These are phyloP conservation scores for Xestia c-nigrum DNA, from an alignment of 2,888 invertebrate genomes.

Conservation along the genomic window DNA sequence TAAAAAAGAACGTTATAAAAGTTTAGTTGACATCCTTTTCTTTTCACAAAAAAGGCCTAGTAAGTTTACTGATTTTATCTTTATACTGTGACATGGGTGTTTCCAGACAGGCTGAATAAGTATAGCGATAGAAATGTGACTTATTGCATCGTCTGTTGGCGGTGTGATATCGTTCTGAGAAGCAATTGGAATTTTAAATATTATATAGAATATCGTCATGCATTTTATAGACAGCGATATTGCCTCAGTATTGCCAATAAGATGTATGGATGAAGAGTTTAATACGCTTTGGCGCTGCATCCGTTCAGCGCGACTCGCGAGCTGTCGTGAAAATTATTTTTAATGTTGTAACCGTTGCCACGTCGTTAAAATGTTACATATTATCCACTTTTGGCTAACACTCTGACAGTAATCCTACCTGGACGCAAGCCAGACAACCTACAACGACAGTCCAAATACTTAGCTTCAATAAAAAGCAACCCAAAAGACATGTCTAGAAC, in stretches of 20 bases:
- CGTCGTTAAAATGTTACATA: slow-evolving; percentile 2
- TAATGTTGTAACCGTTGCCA: background rate
- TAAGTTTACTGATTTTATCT: background rate
- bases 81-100: background rate
- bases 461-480: slow-evolving; percentile 7
- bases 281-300: slow-evolving; percentile 15
- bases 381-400: background rate
- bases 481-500: slow-evolving; percentile 17
- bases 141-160: slow-evolving; percentile 16
- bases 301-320: background rate
- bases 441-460: slow-evolving; percentile 2
- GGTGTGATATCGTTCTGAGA: slow-evolving; percentile 28
- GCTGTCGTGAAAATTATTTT: slow-evolving; percentile 7
- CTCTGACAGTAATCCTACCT: slow-evolving; percentile 14
- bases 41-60: background rate
- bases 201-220: background rate
- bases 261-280: slow-evolving; percentile 18
- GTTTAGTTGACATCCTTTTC: background rate
- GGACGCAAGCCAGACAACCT: slow-evolving; percentile 14
- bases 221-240: slow-evolving; percentile 23
- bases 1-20: background rate
- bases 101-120: slow-evolving; percentile 3
- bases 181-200: slow-evolving; percentile 43
- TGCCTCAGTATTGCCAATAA: slow-evolving; percentile 22
- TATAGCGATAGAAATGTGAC: slow-evolving; percentile 16